Base-by-base conservation (phyloP, 2,113 vertebrate species). In the Odontophorus gujanensis region DNA sequence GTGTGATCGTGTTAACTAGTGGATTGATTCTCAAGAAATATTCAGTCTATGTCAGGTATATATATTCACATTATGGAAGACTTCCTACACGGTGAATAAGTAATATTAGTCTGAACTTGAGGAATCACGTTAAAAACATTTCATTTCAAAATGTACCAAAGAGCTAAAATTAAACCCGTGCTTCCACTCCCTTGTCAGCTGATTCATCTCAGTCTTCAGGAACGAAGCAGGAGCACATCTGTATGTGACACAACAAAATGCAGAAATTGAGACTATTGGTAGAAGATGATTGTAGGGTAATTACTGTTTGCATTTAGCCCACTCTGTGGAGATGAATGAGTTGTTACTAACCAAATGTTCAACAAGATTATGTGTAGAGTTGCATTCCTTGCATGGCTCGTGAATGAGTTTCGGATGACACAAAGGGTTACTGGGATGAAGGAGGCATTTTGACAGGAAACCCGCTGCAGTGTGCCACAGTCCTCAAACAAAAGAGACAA, bases 161-260 rank as follows among this genome's bases (percentile, higher is more conserved):
- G 45, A 85, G 53, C 40, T 85, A 90, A 95, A 96, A 93, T 77
- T 48, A 77, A 69, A 62, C 36, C 62, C 1, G 2, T 58, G 43
- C 40, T 93, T 88, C 34, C 51, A 43, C 68, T 77, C 45, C 11
- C 34, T 72, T 32, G 43, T 72, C 34, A 57, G 58, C 55, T 21
- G 9, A 87, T 84, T 92, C 71, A 85, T 81, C 90, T 83, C 68
- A 63, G 25, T 38, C 85, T 81, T 90, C 65, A 92, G 11, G 3
- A 11, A 21, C 42, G 48, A 92, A 85, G 67, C 63, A 85, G 69
- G 82, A 95, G n/a, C 61, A 73, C 65, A 81, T 75, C 76, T 66
- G 69, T 67, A 87, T 3, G 7, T 66, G 74, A 73, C 69, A 30
- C 24, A 87, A 30, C 58, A 79, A 71, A 85, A 61, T 14, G 22